A percentile compares a stretch with the other conserved stretches of the same genome.
These are phyloP conservation scores for Castor canadensis DNA, from an alignment of 2,113 vertebrate genomes.

Conservation along the genomic window DNA sequence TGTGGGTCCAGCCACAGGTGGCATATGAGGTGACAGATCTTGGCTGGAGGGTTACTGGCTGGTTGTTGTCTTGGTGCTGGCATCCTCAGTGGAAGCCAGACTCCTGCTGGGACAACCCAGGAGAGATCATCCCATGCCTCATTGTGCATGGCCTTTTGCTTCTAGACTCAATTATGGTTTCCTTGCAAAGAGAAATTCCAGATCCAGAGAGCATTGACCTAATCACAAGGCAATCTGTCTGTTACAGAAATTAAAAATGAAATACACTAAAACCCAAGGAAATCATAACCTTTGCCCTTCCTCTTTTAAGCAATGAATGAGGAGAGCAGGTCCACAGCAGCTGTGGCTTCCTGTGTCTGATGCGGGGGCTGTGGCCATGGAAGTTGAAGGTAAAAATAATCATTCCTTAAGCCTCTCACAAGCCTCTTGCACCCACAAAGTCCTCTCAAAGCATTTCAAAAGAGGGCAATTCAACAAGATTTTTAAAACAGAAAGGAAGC, in stretches of 20 bases:
- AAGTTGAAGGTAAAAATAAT: not conserved
- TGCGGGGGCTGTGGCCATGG: fast-evolving
- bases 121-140: not conserved
- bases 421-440: not conserved
- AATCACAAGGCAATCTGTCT: not conserved
- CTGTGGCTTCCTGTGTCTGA: not conserved
- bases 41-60: not conserved
- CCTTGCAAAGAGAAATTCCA: not conserved
- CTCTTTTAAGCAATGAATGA: no score
- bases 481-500: not conserved
- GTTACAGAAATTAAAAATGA: not conserved
- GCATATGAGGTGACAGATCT: fast-evolving
- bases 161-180: not conserved
- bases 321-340: no score
- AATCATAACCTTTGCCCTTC: fast-evolving
- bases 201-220: not conserved
- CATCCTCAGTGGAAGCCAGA: not conserved
- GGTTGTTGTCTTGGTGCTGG: not conserved
- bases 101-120: no score
- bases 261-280: not conserved
- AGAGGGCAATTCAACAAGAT: not conserved
- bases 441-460: not conserved
- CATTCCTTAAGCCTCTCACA: not conserved
- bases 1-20: not conserved
- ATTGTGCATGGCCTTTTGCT: not conserved